phyloP scores from a whole-genome alignment of 2,113 vertebrate species.

The Agapornis roseicollis region DNA sequence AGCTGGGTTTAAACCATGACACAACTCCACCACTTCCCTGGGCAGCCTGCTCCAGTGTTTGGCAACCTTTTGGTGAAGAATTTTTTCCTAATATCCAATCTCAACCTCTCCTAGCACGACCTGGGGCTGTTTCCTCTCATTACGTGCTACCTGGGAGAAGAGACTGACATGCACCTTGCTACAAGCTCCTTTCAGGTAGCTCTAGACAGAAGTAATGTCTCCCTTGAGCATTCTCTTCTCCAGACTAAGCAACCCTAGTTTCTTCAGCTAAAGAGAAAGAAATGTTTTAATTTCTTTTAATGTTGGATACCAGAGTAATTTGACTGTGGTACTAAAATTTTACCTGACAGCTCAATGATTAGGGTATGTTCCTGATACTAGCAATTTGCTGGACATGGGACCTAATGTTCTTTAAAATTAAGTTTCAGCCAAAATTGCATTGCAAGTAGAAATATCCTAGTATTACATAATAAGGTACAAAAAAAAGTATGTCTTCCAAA shows the following conservation, averaged over 20 bases:
- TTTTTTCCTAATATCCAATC: not conserved
- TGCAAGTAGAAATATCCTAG: not conserved
- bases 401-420: not conserved
- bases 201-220: not conserved
- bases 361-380: not conserved
- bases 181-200: not conserved
- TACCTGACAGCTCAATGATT: not conserved
- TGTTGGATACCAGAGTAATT: not conserved
- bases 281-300: not conserved
- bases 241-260: not conserved
- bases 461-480: not conserved
- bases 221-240: not conserved
- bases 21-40: not conserved
- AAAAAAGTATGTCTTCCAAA: not conserved
- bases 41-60: not conserved
- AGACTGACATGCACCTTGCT: accelerated
- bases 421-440: not conserved
- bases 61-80: not conserved
- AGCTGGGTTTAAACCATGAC: not conserved
- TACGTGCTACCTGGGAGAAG: not conserved
- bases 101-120: not conserved
- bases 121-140: not conserved
- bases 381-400: not conserved
- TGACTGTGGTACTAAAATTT: not conserved
- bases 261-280: not conserved